Conservation (phyloP, 2,797 vertebrate genomes). For the Notamacropus eugenii region DNA sequence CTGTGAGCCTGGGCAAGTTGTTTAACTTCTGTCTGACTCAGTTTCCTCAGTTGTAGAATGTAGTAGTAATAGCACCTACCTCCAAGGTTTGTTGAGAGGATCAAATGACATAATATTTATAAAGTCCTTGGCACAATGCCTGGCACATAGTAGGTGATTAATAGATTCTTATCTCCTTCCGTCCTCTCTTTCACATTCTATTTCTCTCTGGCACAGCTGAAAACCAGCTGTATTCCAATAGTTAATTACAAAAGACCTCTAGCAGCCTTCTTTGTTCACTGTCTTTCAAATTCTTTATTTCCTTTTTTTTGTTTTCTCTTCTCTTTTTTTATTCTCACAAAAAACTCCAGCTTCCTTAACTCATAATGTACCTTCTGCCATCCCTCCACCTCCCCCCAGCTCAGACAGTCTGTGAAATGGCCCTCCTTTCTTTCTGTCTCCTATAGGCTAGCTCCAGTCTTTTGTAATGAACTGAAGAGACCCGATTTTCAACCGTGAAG, state of each 20-base stretch:
- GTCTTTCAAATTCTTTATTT: slow-evolving; percentile 5
- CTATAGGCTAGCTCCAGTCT: not conserved
- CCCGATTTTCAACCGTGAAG: slow-evolving; percentile 56
- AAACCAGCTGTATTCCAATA: not conserved
- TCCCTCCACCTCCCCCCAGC: not conserved
- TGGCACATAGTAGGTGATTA: not conserved
- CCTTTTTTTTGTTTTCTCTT: slow-evolving; percentile 3
- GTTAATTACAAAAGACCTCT: not conserved
- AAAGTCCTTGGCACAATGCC: not conserved
- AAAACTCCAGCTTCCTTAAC: not conserved
- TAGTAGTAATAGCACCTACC: not conserved
- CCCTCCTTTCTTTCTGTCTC: not conserved
- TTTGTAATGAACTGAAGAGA: slow-evolving; percentile 31
- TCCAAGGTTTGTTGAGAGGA: not conserved
- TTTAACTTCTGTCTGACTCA: not conserved
- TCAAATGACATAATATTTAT: not conserved
- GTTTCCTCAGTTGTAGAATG: not conserved
- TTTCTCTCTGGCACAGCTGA: not conserved
- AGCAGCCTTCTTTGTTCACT: not conserved
- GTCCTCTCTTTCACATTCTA: not conserved
- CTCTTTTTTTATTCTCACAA: not conserved
- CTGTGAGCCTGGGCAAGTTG: not conserved
- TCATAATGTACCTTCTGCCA: not conserved
- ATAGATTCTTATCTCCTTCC: not conserved
- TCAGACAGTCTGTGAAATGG: slow-evolving; percentile 2